Evolutionary conservation across 2,113 vertebrate species (phyloP).

Genomic region (Macrotus californicus): DNA sequence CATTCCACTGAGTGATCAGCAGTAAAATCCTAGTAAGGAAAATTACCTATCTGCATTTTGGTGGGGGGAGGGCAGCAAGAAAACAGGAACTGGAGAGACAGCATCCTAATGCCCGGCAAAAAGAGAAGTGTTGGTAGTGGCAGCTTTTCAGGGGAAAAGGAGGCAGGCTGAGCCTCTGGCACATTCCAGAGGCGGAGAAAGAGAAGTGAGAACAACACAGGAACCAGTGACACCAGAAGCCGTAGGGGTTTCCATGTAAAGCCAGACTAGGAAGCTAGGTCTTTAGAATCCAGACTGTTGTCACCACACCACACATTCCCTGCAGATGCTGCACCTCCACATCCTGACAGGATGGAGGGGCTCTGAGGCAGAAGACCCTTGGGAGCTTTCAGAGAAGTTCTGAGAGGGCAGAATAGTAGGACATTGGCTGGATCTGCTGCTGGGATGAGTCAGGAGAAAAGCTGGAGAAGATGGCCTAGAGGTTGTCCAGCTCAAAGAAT

Average conservation of each 20-base stretch:
- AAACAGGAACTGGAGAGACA: not conserved
- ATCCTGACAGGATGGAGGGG: not conserved
- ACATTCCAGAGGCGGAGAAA: not conserved
- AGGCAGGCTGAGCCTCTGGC: not conserved
- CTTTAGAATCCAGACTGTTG: not conserved
- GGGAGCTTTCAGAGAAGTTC: not conserved
- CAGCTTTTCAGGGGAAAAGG: not conserved
- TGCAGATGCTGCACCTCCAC: not conserved
- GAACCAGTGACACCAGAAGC: not conserved
- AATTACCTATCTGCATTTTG: not conserved
- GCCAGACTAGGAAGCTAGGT: not conserved
- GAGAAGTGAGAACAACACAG: not conserved
- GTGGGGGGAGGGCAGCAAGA: not conserved
- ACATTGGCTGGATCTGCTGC: not conserved
- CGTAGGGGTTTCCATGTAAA: not conserved
- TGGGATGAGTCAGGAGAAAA: not conserved
- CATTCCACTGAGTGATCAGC: not conserved
- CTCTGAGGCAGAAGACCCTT: not conserved
- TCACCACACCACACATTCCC: fast-evolving
- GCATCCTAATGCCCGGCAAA: not conserved
- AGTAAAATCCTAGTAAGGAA: not conserved
- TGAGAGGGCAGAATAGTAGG: not conserved
- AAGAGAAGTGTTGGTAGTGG: not conserved
- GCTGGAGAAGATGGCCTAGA: not conserved
- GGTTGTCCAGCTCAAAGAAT: fast-evolving